phyloP scores from a whole-genome alignment of 2,888 invertebrate genomes.

The Alcis repandata region DNA sequence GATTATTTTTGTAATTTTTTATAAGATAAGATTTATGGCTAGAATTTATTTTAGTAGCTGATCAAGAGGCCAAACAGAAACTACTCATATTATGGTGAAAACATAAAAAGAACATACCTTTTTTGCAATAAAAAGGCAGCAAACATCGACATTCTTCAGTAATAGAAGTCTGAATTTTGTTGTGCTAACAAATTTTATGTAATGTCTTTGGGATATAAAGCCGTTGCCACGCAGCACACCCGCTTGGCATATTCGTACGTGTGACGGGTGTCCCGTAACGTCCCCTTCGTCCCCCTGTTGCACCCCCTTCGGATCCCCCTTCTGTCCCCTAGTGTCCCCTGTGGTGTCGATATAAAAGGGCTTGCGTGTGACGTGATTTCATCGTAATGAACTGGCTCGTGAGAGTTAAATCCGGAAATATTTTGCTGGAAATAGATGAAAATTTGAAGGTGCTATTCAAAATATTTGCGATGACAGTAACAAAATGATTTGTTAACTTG shows the following conservation, averaged over 20 bases:
- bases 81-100: not conserved
- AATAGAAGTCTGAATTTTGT: too few relatives aligned
- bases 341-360: conserved; percentile 28
- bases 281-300: conserved; percentile 12
- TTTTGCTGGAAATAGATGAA: not conserved
- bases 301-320: conserved; percentile 1
- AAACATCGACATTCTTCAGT: too few relatives aligned
- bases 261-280: conserved; percentile 33
- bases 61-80: too few relatives aligned
- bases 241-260: conserved; percentile 40
- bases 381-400: conserved; percentile 17
- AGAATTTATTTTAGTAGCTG: too few relatives aligned
- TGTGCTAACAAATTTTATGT: too few relatives aligned
- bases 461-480: too few relatives aligned
- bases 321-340: conserved; percentile 5
- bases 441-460: too few relatives aligned
- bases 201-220: not conserved
- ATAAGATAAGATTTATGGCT: too few relatives aligned
- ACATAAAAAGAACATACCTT: too few relatives aligned
- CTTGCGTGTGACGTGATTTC: conserved; percentile 33
- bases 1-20: too few relatives aligned
- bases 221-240: conserved; percentile 23
- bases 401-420: conserved; percentile 3
- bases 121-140: too few relatives aligned
- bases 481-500: too few relatives aligned